These are phyloP conservation scores for Chrysogorgia sp. DNA, from an alignment of 92 coral and sea anemone species.

Conservation along the genomic window DNA sequence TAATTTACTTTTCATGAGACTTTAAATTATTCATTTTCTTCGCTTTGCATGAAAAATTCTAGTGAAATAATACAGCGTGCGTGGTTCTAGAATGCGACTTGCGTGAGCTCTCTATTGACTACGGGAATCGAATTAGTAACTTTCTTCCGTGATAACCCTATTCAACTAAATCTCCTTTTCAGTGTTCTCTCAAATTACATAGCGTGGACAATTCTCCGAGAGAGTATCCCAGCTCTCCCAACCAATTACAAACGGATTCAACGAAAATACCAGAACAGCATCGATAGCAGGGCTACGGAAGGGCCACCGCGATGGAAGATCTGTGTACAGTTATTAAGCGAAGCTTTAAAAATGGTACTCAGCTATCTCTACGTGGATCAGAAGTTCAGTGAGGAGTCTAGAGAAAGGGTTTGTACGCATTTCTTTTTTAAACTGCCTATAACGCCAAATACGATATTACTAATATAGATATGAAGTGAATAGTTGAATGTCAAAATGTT, in stretches of 20 bases:
- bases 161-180: constrained; percentile 14
- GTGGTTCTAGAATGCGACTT: too few species aligned
- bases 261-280: neutral
- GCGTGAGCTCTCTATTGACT: too few species aligned
- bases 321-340: constrained; percentile 54
- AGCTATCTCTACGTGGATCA: constrained; percentile 75
- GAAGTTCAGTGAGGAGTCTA: constrained; percentile 71
- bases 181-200: constrained; percentile 10
- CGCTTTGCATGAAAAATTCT: too few species aligned
- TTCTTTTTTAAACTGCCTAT: too few species aligned
- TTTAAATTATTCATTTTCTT: too few species aligned
- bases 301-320: constrained; percentile 46
- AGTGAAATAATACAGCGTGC: too few species aligned
- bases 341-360: constrained; percentile 70
- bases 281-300: neutral
- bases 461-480: too few species aligned
- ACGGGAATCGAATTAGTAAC: neutral
- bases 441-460: too few species aligned
- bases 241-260: constrained; percentile 31
- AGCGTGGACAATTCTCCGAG: constrained; percentile 39
- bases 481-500: too few species aligned
- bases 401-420: constrained; percentile 55
- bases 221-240: constrained; percentile 42
- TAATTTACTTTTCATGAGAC: too few species aligned
- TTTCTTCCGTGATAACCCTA: neutral